Evolutionary conservation across 1,140 invertebrate species (phyloP).

Genomic region (Thaumetopoea pityocampa): DNA sequence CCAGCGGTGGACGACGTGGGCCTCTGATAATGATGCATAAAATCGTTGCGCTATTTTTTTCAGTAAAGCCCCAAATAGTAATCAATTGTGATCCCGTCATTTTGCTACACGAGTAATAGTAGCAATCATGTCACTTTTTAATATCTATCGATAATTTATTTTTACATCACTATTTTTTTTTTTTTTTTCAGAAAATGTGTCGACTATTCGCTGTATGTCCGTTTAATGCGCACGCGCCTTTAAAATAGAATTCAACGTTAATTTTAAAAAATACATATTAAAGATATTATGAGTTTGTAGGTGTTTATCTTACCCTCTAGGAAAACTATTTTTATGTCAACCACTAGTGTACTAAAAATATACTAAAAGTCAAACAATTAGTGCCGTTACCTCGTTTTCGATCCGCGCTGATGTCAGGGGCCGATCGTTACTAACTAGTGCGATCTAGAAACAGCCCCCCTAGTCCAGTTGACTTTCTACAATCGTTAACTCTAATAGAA

Average conservation of each 20-base stretch:
- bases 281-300: neutral
- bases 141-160: no score
- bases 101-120: no score
- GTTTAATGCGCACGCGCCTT: no score
- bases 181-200: no score
- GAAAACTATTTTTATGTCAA: slow-evolving; percentile 18
- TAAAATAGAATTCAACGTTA: slow-evolving; percentile 1
- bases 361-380: slow-evolving; percentile 9
- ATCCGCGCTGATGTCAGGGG: neutral
- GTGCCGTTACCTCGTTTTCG: slow-evolving; percentile 28
- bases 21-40: no score
- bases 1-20: no score
- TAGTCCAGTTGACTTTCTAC: neutral
- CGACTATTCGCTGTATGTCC: no score
- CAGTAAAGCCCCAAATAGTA: no score
- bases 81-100: no score
- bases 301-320: neutral
- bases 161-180: no score
- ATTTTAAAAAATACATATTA: slow-evolving; percentile 1
- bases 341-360: slow-evolving; percentile 23
- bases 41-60: no score
- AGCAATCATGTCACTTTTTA: no score
- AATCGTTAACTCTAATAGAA: neutral
- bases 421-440: slow-evolving; percentile 3
- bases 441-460: neutral